Conservation (phyloP, 1,140 invertebrate genomes). For the Caerostris darwini region DNA sequence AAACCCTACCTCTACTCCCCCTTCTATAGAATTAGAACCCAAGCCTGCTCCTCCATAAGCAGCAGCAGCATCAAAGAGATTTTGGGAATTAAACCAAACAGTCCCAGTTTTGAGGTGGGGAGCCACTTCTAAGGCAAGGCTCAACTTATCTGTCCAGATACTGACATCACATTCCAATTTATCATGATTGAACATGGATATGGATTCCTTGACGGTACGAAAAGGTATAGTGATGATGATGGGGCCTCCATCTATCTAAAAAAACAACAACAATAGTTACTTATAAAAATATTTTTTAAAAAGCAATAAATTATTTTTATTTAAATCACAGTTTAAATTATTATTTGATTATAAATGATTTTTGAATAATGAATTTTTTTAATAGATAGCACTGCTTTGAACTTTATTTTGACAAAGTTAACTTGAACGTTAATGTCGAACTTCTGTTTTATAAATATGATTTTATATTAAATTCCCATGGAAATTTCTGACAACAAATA, state of each 20-base stretch:
- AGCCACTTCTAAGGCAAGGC: constrained; percentile 84
- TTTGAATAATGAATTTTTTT: no score
- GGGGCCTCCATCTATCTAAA: constrained; percentile 82
- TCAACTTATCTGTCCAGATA: constrained; percentile 85
- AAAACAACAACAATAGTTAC: not conserved
- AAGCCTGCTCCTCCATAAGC: constrained; percentile 83
- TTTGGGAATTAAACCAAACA: constrained; percentile 85
- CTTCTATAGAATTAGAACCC: constrained; percentile 83
- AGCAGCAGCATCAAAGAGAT: constrained; percentile 83
- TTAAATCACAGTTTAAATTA: no score
- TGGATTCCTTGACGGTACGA: constrained; percentile 85
- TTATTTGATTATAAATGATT: no score
- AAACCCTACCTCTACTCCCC: constrained; percentile 81
- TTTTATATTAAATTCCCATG: no score
- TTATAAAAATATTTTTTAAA: no score
- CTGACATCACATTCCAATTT: constrained; percentile 83
- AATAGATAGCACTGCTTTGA: no score
- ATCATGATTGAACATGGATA: constrained; percentile 84
- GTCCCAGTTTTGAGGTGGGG: constrained; percentile 83
- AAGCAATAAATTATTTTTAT: no score
- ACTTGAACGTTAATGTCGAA: no score
- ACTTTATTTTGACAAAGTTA: no score
- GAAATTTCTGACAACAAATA: no score
- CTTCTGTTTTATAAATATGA: no score
- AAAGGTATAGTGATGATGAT: constrained; percentile 84